These are phyloP conservation scores for Pheosia gnoma DNA, from an alignment of 2,888 invertebrate species.

Conservation along the genomic window DNA sequence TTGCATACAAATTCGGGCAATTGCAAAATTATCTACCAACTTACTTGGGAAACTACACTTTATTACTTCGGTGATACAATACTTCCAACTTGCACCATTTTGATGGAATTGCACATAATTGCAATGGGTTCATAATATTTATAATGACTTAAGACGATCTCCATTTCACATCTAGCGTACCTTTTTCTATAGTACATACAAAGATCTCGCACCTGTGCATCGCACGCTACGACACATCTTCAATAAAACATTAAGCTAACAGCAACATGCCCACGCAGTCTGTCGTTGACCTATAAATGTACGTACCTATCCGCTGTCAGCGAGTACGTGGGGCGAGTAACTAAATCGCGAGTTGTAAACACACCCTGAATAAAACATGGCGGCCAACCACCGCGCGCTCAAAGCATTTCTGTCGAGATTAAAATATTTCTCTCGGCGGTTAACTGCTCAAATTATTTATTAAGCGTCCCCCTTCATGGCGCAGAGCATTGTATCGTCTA, in stretches of 20 bases:
- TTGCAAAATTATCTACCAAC: too few species aligned
- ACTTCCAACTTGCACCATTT: too few species aligned
- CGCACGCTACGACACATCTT: conserved; percentile 2
- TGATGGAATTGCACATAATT: too few species aligned
- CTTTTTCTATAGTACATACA: background rate
- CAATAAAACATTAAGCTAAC: conserved; percentile 22
- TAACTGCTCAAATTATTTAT: conserved; percentile 76
- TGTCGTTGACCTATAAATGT: conserved; percentile 39
- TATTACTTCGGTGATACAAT: too few species aligned
- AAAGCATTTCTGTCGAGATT: conserved; percentile 73
- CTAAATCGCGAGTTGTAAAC: conserved; percentile 57
- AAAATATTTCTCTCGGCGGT: conserved; percentile 75
- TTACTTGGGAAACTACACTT: too few species aligned
- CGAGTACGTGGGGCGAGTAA: conserved; percentile 36
- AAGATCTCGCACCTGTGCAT: background rate
- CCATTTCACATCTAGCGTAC: background rate
- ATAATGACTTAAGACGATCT: background rate
- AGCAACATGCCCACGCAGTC: conserved; percentile 30
- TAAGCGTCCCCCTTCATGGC: conserved; percentile 56
- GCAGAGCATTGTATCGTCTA: conserved; percentile 50
- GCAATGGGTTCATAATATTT: background rate
- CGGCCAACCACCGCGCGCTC: conserved; percentile 64
- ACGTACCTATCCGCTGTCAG: conserved; percentile 24
- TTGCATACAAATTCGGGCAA: conserved; percentile 7
- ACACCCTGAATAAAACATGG: conserved; percentile 64